Base-by-base conservation (phyloP, 2,113 vertebrate genomes). In the Gadus chalcogrammus region DNA sequence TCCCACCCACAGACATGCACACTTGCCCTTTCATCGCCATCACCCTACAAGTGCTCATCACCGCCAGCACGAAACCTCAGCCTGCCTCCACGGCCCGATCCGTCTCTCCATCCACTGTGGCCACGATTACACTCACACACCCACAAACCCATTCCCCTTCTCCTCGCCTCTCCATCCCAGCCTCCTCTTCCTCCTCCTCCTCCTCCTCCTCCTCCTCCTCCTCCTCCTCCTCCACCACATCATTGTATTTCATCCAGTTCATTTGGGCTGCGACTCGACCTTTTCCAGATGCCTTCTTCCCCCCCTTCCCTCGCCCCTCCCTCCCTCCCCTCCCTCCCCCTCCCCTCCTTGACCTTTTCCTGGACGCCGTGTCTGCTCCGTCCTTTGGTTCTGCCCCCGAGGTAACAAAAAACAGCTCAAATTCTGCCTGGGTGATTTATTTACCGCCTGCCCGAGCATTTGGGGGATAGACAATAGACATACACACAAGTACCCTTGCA, bases 321-420 rank as follows among this genome's bases (percentile, higher is more conserved):
- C 9, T 1, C 17, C 56, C 13, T 8, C 15, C n/a, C n/a, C 58
- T 18, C 20, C 16, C 9, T 1, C 17, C 3, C 68, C 77, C 61
- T 78, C 78, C 77, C 89, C 84, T 79, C 84, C 84, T 91, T 90
- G 90, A 91, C 91, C 88, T 91, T 91, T 73, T 61, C 35, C 73
- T 31, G 75, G 76, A 84, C 63, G 55, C 69, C 27, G 28, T 73
- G 68, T 78, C 83, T 76, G 74, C 82, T 85, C 78, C 86, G 78
- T 83, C 87, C 82, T 83, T 89, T 86, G 72, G 74, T 80, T 79
- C 82, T 38, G 69, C 77, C 86, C 2, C 59, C 82, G 84, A 88
- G 87, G 82, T 58, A 58, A 58, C 17, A 13, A 58, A 17, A 58
- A 17, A 58, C 84, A 79, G 77, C 85, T 86, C 83, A 83, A 84